These are phyloP conservation scores for Poeciliopsis occidentalis DNA, from an alignment of 2,113 vertebrate species.

Conservation along the genomic window DNA sequence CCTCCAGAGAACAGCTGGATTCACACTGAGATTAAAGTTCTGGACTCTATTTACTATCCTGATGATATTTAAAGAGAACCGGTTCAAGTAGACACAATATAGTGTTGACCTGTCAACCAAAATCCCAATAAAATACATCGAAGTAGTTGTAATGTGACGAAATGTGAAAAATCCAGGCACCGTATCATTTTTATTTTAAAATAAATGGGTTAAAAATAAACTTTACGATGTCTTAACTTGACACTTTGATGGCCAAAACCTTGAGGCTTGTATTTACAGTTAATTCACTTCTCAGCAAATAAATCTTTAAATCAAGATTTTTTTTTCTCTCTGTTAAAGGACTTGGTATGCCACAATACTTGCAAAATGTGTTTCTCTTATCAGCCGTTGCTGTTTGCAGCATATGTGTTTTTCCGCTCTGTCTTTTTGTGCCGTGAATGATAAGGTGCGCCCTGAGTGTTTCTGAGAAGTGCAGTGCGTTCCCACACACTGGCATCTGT, in stretches of 20 bases:
- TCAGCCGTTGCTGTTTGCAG: neutral
- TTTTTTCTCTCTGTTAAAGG: neutral
- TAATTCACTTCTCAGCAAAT: too few species aligned
- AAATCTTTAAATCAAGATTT: too few species aligned
- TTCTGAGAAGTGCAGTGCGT: conserved; percentile 30
- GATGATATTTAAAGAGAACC: neutral
- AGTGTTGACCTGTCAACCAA: neutral
- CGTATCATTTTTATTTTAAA: neutral
- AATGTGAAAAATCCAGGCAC: neutral
- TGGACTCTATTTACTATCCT: neutral
- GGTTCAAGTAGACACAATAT: neutral
- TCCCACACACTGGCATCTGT: conserved; percentile 52
- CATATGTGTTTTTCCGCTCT: neutral
- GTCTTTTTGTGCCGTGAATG: neutral
- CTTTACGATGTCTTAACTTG: too few species aligned
- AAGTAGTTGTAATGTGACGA: too few species aligned
- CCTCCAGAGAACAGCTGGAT: neutral
- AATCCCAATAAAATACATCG: too few species aligned
- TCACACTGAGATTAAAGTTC: neutral
- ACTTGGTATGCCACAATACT: neutral
- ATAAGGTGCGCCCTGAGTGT: conserved; percentile 36
- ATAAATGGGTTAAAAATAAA: too few species aligned
- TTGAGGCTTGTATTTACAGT: too few species aligned
- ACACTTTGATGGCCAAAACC: too few species aligned
- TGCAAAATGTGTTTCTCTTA: neutral